Base-by-base conservation (phyloP, 2,797 vertebrate species). In the Leptoclinus maculatus region DNA sequence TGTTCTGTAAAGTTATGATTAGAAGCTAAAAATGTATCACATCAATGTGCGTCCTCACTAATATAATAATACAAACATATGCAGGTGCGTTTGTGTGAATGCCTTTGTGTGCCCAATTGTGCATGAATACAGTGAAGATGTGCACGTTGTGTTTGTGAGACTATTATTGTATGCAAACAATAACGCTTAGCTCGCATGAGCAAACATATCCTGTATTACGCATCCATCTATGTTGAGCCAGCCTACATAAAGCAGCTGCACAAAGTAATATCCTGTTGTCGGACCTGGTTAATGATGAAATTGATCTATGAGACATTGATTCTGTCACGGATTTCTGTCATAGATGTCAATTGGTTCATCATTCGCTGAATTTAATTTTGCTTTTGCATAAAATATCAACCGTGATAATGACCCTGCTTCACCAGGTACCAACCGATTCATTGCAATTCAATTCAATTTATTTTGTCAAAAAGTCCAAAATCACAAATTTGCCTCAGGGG, bases 151-250 rank as follows among this genome's bases (percentile, higher is more conserved):
- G 54, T 58, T 63, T 41, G 11, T 41, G 17, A 6, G 13, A n/a
- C 45, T 67, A 41, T 77, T 67, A 71, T 68, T 81, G 57, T 56
- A 54, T 81, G 80, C n/a, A 69, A 82, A 79, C 56, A 81, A 71
- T 72, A 59, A 67, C 9, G 1, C 21, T 9, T 13, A 56, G 19
- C 12, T 62, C 66, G 17, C 25, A 49, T 56, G 32, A 75, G 68
- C n/a, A 71, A 72, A 76, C 38, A 56, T 36, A 85, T 79, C 59
- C 82, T 47, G 57, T 23, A 34, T 80, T 39, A 71, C 49, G 7
- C 11, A 51, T 75, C 62, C 59, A 73, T 65, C 9, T 16, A 39
- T n/a, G 41, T 11, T 16, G 23, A 71, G 41, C 41, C 34, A 38
- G 36, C 41, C 41, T 3, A 23, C 41, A 58, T 74, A 32, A 45